Evolutionary conservation across 2,113 vertebrate species (phyloP), one percentile per base, ranked within the genome.

Genomic region (Ctenomys sociabilis): DNA sequence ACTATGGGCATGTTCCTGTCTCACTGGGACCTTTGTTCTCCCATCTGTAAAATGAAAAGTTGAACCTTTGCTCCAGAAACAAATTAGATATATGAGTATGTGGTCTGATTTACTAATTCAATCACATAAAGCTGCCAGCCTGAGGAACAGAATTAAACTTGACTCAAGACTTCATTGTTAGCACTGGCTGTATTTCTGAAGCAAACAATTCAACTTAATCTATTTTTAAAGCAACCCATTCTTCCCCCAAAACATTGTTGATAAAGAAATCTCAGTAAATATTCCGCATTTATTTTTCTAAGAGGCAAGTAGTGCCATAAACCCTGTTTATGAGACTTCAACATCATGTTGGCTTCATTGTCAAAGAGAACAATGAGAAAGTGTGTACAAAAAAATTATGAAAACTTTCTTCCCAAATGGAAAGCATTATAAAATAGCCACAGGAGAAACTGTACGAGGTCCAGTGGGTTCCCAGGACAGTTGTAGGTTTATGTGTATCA

Each of bases 361-460:
- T 86, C 59, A 17, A 16, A 93, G 77, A 40, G n/a, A 90, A 95
- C 16, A 70, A 52, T 64, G 75, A 37, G 32, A 66, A 90, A 77
- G 88, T 77, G 32, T 17, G 57, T 43, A 72, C 28, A 93, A 70
- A 75, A 92, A 49, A 81, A 88, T 61, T 70, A 66, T 21, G 28
- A 40, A 84, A 88, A 78, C 2, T 78, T 83, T 73, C 80, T 73
- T 84, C 49, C 78, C 87, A 85, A 86, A 80, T 73, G 45, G 86
- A 92, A 96, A 91, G 75, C 40, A 78, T 92, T 92, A 63, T 14
- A 64, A 85, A 83, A 78, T 49, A 97, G 72, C 22, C 66, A 64
- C 28, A 14, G 17, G 68, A 87, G 45, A 93, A 86, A 70, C 1
- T 6, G 6, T 32, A 9, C n/a, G 57, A 90, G 57, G 12, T 68